These are phyloP conservation scores for Lithosia quadra DNA, from an alignment of 2,888 invertebrate genomes.

Conservation along the genomic window DNA sequence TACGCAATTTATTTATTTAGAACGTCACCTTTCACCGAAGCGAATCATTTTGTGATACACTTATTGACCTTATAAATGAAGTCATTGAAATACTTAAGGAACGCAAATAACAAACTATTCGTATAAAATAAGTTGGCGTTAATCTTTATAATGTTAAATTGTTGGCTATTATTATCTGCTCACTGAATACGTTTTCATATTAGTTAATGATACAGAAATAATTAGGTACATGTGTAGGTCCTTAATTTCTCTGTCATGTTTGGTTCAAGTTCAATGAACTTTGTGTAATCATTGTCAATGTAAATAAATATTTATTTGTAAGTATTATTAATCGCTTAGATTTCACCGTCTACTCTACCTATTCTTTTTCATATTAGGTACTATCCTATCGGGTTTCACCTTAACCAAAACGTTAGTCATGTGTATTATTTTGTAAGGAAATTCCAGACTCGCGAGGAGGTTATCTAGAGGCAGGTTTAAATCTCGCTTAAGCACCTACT, in stretches of 20 bases:
- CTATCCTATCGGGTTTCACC: too few species aligned
- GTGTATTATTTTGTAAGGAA: too few species aligned
- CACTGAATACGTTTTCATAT: not conserved
- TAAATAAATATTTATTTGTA: too few species aligned
- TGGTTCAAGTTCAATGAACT: not conserved
- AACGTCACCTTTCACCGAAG: not conserved
- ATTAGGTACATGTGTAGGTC: not conserved
- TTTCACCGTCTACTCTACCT: too few species aligned
- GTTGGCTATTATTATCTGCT: not conserved
- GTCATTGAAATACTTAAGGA: constrained; percentile 32
- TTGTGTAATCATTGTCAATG: too few species aligned
- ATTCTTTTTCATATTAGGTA: too few species aligned
- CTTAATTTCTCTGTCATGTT: not conserved
- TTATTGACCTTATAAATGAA: constrained; percentile 40
- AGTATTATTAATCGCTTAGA: too few species aligned
- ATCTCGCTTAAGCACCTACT: too few species aligned
- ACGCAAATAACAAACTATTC: constrained; percentile 29
- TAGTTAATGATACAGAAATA: not conserved
- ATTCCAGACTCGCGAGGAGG: too few species aligned
- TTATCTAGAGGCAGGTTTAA: too few species aligned
- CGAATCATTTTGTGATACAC: constrained; percentile 30
- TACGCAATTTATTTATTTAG: not conserved
- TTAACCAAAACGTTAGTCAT: too few species aligned
- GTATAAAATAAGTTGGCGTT: constrained; percentile 21
- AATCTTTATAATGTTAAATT: constrained; percentile 12